Evolutionary conservation across 2,113 vertebrate species (phyloP).

Genomic region (Cebidichthys violaceus): DNA sequence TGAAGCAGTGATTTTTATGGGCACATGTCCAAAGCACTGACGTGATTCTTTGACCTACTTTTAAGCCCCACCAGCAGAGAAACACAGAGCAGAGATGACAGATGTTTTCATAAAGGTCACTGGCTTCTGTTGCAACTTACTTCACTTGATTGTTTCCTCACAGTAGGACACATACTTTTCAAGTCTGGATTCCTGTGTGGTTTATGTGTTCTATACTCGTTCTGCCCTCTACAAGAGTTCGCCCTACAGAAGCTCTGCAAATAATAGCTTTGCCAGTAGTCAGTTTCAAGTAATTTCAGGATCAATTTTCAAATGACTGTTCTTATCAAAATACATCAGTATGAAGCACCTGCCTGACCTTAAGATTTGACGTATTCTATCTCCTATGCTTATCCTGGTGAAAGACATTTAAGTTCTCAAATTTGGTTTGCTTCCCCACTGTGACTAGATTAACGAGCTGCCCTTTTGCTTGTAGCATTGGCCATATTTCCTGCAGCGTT

Average conservation of each 20-base stretch:
- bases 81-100: slow-evolving; percentile 41
- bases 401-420: slow-evolving; percentile 77
- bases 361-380: slow-evolving; percentile 76
- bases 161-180: slow-evolving; percentile 36
- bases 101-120: slow-evolving; percentile 68
- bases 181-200: slow-evolving; percentile 14
- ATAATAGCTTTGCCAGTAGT: slow-evolving; percentile 54
- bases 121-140: slow-evolving; percentile 43
- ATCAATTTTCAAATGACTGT: slow-evolving; percentile 60
- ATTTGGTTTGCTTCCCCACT: slow-evolving; percentile 75
- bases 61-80: slow-evolving; percentile 36
- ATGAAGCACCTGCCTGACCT: slow-evolving; percentile 77
- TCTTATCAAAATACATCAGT: slow-evolving; percentile 71
- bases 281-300: slow-evolving; percentile 60
- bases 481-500: slow-evolving; percentile 84
- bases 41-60: slow-evolving; percentile 51
- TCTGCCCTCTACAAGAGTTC: neutral
- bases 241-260: slow-evolving; percentile 33
- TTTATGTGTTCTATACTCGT: slow-evolving; percentile 1
- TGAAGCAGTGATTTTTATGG: neutral
- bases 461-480: slow-evolving; percentile 83
- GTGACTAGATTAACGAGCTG: slow-evolving; percentile 86
- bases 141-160: slow-evolving; percentile 60
- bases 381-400: slow-evolving; percentile 70
- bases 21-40: slow-evolving; percentile 11